phyloP scores from a whole-genome alignment of 2,113 vertebrate genomes.

The Ciconia boyciana region DNA sequence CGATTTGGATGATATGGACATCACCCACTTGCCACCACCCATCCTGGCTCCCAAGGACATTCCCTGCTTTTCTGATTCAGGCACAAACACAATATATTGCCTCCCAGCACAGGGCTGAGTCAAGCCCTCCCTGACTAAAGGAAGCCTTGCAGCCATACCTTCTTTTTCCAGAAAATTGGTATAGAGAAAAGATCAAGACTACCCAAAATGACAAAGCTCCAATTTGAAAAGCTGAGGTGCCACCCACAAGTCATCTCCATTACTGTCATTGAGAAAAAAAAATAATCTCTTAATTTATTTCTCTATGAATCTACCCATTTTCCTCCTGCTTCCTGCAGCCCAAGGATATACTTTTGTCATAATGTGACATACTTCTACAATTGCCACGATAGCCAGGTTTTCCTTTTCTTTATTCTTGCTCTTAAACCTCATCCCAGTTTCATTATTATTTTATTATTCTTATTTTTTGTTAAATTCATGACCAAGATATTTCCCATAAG shows the following conservation, averaged over 20 bases:
- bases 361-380: no score
- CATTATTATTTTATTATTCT: background rate
- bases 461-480: background rate
- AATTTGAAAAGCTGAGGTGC: background rate
- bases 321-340: background rate
- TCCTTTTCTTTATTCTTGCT: background rate
- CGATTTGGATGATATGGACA: accelerated
- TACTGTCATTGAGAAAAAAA: background rate
- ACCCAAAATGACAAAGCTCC: background rate
- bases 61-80: background rate
- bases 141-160: background rate
- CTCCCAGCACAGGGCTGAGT: accelerated
- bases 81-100: background rate
- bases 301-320: background rate
- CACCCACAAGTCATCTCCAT: no score
- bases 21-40: no score
- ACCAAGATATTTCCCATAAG: background rate
- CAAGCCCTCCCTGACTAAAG: background rate
- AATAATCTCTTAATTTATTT: background rate
- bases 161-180: background rate
- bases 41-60: background rate
- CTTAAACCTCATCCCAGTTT: background rate
- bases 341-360: background rate
- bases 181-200: background rate
- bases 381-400: accelerated